Conservation (phyloP, 2,797 vertebrate genomes). For the Acomys russatus region DNA sequence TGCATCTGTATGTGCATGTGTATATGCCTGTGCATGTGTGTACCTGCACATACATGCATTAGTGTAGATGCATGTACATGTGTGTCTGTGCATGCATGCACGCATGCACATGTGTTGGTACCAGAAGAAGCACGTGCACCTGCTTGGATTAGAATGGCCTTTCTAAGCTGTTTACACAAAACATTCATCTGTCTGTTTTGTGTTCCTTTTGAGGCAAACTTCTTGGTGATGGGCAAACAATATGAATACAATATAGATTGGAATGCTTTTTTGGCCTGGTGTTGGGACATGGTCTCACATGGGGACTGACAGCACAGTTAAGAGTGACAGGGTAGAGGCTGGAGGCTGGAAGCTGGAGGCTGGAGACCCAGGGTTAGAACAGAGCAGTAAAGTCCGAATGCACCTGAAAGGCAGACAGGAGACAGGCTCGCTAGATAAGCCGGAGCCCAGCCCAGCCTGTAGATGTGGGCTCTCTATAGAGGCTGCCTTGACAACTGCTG, state of each 20-base stretch:
- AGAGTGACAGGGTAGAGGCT: background rate
- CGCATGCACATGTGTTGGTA: background rate
- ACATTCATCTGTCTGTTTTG: background rate
- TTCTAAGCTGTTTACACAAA: background rate
- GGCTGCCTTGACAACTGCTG: background rate
- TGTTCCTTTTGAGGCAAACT: background rate
- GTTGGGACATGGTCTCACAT: background rate
- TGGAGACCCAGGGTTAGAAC: background rate
- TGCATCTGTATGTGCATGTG: background rate
- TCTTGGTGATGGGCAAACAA: background rate
- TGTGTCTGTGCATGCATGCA: background rate
- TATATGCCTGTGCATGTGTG: background rate
- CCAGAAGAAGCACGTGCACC: background rate
- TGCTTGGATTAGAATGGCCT: background rate
- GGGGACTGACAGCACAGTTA: background rate
- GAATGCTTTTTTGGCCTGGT: background rate
- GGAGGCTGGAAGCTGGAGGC: background rate
- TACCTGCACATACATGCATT: no score
- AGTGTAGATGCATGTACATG: no score
- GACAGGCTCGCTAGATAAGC: background rate
- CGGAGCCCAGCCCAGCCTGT: background rate
- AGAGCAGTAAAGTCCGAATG: conserved; percentile 12
- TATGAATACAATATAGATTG: background rate
- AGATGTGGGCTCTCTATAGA: background rate
- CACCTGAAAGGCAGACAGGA: background rate